These are phyloP conservation scores for Melinaea menophilus DNA, from an alignment of 2,888 invertebrate genomes.

Conservation along the genomic window DNA sequence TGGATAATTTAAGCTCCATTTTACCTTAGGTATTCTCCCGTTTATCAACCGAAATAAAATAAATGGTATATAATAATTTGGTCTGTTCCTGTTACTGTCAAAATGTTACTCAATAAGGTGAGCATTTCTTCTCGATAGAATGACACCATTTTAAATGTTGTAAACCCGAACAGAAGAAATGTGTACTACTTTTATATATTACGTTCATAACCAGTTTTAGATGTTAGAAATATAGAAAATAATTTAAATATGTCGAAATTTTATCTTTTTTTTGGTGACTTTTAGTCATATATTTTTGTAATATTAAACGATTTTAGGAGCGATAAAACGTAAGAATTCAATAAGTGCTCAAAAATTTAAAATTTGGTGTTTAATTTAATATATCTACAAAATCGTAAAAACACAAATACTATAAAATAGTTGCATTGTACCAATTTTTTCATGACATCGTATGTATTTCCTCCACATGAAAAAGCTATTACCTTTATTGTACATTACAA, in stretches of 20 bases:
- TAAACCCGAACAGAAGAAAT: slow-evolving; percentile 35
- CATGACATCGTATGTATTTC: slow-evolving; percentile 1
- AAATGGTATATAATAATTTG: too few species aligned
- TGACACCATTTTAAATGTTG: slow-evolving; percentile 31
- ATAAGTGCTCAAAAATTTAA: too few species aligned
- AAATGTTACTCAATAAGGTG: too few species aligned
- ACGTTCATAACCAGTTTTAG: slow-evolving; percentile 47
- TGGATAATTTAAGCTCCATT: too few species aligned
- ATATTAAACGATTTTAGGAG: too few species aligned
- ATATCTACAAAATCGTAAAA: neutral
- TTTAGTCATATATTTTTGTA: neutral
- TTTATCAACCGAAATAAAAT: too few species aligned
- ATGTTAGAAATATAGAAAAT: slow-evolving; percentile 61
- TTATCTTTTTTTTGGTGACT: slow-evolving; percentile 46
- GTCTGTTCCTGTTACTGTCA: too few species aligned
- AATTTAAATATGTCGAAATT: slow-evolving; percentile 55
- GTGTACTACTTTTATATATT: slow-evolving; percentile 60
- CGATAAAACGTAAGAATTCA: too few species aligned
- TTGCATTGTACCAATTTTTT: neutral
- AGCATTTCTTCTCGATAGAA: slow-evolving; percentile 19
- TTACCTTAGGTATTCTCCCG: too few species aligned
- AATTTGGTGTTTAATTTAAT: neutral
- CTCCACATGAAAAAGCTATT: neutral
- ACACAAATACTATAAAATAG: neutral
- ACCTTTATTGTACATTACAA: slow-evolving; percentile 4